phyloP scores from a whole-genome alignment of 2,797 vertebrate genomes.

The Poecilia wingei region DNA sequence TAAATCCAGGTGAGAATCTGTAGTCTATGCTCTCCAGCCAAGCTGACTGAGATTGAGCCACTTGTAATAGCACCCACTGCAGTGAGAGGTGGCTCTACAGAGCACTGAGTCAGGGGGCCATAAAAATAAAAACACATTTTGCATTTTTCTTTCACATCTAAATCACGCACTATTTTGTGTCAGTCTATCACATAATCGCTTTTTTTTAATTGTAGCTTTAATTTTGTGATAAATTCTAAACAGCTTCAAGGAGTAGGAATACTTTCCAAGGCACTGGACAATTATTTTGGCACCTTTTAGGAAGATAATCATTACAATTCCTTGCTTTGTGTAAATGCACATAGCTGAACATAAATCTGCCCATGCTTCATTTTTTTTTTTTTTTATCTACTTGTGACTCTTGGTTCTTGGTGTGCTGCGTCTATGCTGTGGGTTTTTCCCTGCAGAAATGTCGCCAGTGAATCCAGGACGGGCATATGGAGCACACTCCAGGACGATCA shows the following conservation, averaged over 20 bases:
- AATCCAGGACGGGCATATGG: slow-evolving; percentile 62
- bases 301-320: neutral
- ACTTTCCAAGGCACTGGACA: neutral
- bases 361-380: neutral
- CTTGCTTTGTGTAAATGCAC: neutral
- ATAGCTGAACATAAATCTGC: neutral
- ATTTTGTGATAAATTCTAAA: neutral
- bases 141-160: neutral
- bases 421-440: neutral
- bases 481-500: slow-evolving; percentile 61
- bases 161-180: neutral
- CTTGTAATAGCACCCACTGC: neutral
- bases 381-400: neutral
- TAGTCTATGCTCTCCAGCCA: neutral
- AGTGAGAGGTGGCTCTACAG: neutral
- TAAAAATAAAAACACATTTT: neutral
- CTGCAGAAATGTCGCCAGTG: slow-evolving; percentile 23
- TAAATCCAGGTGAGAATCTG: neutral
- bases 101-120: neutral
- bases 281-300: neutral
- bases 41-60: neutral
- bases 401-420: neutral
- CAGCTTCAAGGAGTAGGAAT: neutral
- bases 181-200: neutral
- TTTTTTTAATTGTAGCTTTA: too few relatives aligned